Conservation (phyloP, 2,797 vertebrate species). For the Aulostomus chinensis region DNA sequence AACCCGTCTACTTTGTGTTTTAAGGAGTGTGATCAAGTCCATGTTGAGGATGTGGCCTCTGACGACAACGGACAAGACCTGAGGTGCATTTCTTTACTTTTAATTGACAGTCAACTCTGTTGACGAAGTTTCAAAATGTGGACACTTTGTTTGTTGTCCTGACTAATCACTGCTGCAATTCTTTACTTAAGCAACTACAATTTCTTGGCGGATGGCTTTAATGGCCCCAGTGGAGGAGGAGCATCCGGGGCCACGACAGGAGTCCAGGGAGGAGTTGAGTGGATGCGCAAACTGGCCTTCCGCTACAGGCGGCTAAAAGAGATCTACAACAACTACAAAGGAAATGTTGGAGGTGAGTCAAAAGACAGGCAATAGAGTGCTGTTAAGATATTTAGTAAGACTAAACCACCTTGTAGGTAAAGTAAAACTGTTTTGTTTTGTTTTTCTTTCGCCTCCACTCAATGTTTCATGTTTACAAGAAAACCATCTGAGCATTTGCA, state of each 20-base stretch:
- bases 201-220: constrained; percentile 94
- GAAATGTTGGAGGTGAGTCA: constrained; percentile 90
- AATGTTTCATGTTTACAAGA: too few relatives aligned
- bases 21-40: constrained; percentile 98
- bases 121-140: neutral
- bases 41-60: constrained; percentile 95
- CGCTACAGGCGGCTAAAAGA: constrained; percentile 95
- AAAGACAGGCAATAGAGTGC: too few relatives aligned
- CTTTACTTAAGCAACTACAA: constrained; percentile 87
- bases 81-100: constrained; percentile 76
- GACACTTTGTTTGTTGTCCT: neutral
- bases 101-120: neutral
- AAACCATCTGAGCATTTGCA: too few relatives aligned
- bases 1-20: neutral
- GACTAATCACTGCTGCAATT: neutral
- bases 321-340: constrained; percentile 92
- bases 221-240: constrained; percentile 81
- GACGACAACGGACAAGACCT: constrained; percentile 99
- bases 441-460: rapidly evolving
- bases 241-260: constrained; percentile 81
- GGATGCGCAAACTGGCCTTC: constrained; percentile 98
- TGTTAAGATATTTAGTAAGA: too few relatives aligned
- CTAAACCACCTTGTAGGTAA: too few relatives aligned
- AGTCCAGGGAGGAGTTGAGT: constrained; percentile 95
- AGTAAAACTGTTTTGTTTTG: too few relatives aligned